A percentile compares a stretch with the other conserved stretches of the same genome.
Conservation (phyloP, 2,113 vertebrate genomes). For the Falcunculus frontatus region DNA sequence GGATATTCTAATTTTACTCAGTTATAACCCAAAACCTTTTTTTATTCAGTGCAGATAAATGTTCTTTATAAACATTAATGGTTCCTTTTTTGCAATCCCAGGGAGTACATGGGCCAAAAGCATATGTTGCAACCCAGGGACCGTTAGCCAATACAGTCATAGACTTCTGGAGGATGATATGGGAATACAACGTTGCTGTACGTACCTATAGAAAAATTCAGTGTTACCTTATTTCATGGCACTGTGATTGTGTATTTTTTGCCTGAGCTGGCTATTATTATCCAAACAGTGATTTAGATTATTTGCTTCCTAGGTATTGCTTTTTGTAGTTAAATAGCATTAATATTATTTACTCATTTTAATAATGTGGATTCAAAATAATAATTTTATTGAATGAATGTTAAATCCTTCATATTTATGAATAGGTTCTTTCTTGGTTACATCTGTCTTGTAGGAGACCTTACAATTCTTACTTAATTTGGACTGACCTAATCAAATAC, state of each 20-base stretch:
- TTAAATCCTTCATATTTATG: background rate
- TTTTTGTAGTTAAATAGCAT: background rate
- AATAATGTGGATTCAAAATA: background rate
- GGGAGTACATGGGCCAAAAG: constrained; percentile 91
- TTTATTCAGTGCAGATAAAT: background rate
- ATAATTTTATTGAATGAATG: background rate
- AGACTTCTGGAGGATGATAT: constrained; percentile 99
- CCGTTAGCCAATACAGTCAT: constrained; percentile 93
- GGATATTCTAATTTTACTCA: background rate
- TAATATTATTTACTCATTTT: background rate
- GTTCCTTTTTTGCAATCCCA: constrained; percentile 65
- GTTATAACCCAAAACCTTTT: background rate
- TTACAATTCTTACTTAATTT: background rate
- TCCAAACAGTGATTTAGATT: background rate
- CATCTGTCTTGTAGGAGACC: background rate
- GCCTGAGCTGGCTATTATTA: background rate
- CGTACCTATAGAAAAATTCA: constrained; percentile 61
- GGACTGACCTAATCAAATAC: background rate
- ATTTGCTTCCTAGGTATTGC: background rate
- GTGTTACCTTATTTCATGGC: background rate
- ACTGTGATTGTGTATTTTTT: background rate
- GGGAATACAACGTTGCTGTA: constrained; percentile 93
- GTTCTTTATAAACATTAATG: background rate
- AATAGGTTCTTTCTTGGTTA: background rate
- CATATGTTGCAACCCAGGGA: constrained; percentile 96